Conservation (phyloP, 2,797 vertebrate species). For the Poecile montanus region DNA sequence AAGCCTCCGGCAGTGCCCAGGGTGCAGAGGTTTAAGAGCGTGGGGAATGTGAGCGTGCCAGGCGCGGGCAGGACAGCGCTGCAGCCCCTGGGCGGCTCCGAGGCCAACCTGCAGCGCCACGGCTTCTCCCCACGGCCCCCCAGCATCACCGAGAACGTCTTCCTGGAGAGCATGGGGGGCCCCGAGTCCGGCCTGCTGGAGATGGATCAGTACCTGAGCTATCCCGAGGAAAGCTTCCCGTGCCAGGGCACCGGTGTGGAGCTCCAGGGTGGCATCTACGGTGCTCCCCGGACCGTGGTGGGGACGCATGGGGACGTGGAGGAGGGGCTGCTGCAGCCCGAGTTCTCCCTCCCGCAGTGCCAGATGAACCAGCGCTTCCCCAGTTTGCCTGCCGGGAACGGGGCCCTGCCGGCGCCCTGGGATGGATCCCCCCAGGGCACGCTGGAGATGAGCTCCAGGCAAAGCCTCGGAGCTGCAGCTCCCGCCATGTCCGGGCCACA, state of each 20-base stretch:
- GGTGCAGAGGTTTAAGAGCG: constrained; percentile 80
- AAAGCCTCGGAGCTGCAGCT: background rate
- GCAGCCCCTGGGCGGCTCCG: constrained; percentile 81
- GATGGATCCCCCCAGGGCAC: constrained; percentile 54
- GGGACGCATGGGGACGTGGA: constrained; percentile 70
- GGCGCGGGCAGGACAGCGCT: constrained; percentile 67
- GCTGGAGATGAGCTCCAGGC: background rate
- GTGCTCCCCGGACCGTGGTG: constrained; percentile 63
- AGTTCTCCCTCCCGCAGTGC: constrained; percentile 85
- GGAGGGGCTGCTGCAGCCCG: constrained; percentile 79
- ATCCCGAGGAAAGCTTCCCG: constrained; percentile 73
- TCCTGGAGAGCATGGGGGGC: constrained; percentile 85
- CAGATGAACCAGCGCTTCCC: constrained; percentile 84
- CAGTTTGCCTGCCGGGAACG: constrained; percentile 58
- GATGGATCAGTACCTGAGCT: constrained; percentile 81
- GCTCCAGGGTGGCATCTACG: constrained; percentile 73
- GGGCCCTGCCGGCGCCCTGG: constrained; percentile 73
- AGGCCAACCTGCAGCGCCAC: constrained; percentile 79
- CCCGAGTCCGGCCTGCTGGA: constrained; percentile 47
- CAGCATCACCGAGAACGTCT: constrained; percentile 92
- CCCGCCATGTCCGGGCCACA: constrained; percentile 65
- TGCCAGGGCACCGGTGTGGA: constrained; percentile 71
- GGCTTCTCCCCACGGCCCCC: constrained; percentile 91
- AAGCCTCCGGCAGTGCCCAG: constrained; percentile 74
- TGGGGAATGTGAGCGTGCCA: constrained; percentile 78